Base-by-base conservation (phyloP, 2,888 invertebrate genomes). In the Orchestes rusci region DNA sequence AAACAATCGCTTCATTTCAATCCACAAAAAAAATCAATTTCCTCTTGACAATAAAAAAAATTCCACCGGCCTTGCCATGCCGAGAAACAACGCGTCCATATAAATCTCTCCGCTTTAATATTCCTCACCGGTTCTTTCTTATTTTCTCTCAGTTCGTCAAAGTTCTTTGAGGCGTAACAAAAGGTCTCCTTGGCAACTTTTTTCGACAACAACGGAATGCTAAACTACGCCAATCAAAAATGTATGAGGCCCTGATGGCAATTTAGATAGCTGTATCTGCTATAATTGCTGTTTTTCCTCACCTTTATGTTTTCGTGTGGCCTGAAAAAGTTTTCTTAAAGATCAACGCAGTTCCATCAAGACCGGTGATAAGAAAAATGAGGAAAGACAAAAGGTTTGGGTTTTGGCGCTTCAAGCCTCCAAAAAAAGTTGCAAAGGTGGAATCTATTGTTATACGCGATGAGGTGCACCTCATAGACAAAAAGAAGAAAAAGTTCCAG, bases 221-320 rank as follows among this genome's bases (percentile, higher is more conserved):
- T 34, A 42, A 46, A 17, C 34, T 33, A 19, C 23, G 13, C 36
- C 28, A 37, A 43, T 48, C 35, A 49, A 49, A 45, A 49, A 49
- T 49, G 38, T 36, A 49, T 39, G 31, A 42, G 31, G 31, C 5
- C 2, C 39, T 35, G 49, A 50, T 50, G 34, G 39, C 45, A 50
- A 50, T 50, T 50, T 42, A 50, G 49, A 50, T 50, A 50, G 39
- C 39, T 39, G 45, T 43, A 50, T 45, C 49, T 45, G 49, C 30
- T 39, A 45, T 50, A 45, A 50, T 50, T 50, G 45, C 49, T 28
- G 45, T 30, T 50, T 49, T 45, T 49, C 49, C 45, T 45, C 49
- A 45, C 49, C 49, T 48, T 45, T 42, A 33, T 17, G 18, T 29
- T 40, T 37, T 36, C 18, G 15, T 31, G 13, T 4, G 29, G 19